Conservation (phyloP, 2,113 vertebrate genomes). For the Gila orcuttii region DNA sequence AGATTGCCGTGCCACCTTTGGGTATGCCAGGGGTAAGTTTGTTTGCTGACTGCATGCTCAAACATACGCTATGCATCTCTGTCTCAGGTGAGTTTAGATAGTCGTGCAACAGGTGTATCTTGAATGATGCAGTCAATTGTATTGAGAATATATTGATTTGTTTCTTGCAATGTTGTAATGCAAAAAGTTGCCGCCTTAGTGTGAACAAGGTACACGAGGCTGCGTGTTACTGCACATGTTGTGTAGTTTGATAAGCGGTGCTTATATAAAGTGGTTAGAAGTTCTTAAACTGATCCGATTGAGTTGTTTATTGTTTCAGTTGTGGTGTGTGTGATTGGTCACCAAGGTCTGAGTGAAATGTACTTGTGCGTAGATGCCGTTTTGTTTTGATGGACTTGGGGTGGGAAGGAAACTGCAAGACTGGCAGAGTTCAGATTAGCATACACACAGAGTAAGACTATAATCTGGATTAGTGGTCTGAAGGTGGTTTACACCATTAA, state of each 20-base stretch:
- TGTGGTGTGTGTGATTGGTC: not conserved
- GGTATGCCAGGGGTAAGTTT: conserved; percentile 46
- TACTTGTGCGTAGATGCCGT: not conserved
- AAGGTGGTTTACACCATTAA: not conserved
- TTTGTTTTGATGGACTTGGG: not conserved
- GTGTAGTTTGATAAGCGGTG: not conserved
- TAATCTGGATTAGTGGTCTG: conserved; percentile 47
- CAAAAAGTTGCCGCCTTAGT: not conserved
- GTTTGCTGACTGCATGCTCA: not conserved
- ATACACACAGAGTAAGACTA: not conserved
- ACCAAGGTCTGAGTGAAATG: not conserved
- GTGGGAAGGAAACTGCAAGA: conserved; percentile 38
- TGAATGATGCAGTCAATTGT: not conserved
- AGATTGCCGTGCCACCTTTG: conserved; percentile 8
- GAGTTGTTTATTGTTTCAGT: not conserved
- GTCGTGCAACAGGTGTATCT: conserved; percentile 35
- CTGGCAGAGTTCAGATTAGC: conserved; percentile 39
- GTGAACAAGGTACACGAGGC: not conserved
- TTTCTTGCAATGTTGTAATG: not conserved
- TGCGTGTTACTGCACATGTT: not conserved
- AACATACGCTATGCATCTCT: not conserved
- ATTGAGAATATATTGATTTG: not conserved
- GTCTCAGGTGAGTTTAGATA: not conserved
- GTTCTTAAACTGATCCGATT: not conserved
- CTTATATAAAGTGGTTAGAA: not conserved